phyloP scores from a whole-genome alignment of 2,113 vertebrate genomes.

The Mesoclemmys tuberculata region DNA sequence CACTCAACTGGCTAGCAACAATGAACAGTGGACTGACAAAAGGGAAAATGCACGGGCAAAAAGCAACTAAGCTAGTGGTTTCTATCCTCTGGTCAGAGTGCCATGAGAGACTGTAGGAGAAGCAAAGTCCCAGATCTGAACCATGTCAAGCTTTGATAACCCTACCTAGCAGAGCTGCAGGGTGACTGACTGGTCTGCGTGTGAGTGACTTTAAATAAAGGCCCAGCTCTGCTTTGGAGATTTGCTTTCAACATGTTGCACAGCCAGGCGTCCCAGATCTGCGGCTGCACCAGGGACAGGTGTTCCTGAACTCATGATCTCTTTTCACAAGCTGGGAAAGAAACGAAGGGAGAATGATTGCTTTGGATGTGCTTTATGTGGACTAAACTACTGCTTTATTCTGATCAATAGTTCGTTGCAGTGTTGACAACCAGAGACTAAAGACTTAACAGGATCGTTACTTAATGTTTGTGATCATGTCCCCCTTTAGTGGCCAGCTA shows the following conservation, averaged over 20 bases:
- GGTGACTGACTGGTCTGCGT: too few species aligned
- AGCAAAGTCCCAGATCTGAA: background rate
- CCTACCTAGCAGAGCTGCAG: background rate
- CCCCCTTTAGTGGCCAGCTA: background rate
- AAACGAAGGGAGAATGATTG: rapidly evolving
- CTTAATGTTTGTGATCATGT: background rate
- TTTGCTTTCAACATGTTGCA: too few species aligned
- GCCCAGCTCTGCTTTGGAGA: background rate
- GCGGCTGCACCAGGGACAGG: background rate
- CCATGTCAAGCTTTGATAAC: background rate
- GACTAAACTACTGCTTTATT: background rate
- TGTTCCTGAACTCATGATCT: background rate
- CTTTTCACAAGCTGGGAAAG: background rate
- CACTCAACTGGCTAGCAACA: rapidly evolving
- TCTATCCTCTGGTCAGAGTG: background rate
- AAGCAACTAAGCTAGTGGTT: background rate
- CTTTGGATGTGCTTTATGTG: background rate
- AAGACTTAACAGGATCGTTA: background rate
- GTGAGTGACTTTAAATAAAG: background rate
- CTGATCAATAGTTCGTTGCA: background rate
- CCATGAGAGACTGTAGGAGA: too few species aligned
- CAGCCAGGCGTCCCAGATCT: background rate
- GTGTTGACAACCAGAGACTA: background rate
- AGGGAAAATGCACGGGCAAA: background rate
- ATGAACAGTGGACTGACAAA: rapidly evolving